Base-by-base conservation (phyloP, 2,797 vertebrate species). In the Rachycentron canadum region DNA sequence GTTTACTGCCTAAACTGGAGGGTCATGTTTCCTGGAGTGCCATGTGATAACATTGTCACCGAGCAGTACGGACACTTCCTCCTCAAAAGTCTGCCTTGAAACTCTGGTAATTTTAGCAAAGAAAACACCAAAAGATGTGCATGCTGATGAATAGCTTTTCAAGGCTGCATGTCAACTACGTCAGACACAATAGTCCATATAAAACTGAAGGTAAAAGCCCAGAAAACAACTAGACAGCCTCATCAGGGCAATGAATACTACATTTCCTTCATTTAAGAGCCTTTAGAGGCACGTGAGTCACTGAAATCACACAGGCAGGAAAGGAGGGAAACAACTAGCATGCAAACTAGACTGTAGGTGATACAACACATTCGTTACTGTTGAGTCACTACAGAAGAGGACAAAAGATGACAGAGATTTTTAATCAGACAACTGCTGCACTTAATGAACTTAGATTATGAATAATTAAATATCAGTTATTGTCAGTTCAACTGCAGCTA, bases 31-130 rank as follows among this genome's bases (percentile, higher is more conserved):
- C 90, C 92, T 91, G 86, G 56, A 69, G 67, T 49, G 78, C 78
- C 64, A n/a, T 53, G 81, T 83, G 89, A 92, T 91, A 91, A 92
- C 87, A 90, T 92, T 89, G 90, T 92, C 75, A 76, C 79, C 58
- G 1, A 68, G 50, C 76, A 53, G 82, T 80, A 28, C 45, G 68
- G 78, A 36, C 21, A 12, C 78, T 79, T 91, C 86, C 83, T 73
- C 38, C 76, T 65, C 58, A 23, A 58, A 76, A 79, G 49, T 0
- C 74, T 28, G 66, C 84, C 79, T 82, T 86, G 79, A 87, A 83
- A 67, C 30, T 53, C 41, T 1, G 3, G 68, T 80, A 64, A 79
- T 75, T 85, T 76, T 82, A 84, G 87, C 61, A 70, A 80, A 83
- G 57, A 79, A 80, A 86, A 88, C 84, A 86, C 40, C 30, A 43